A percentile compares a stretch with the other conserved stretches of the same genome.
phyloP scores from a whole-genome alignment of 2,888 invertebrate genomes.

The Pycnomerus fuliginosus region DNA sequence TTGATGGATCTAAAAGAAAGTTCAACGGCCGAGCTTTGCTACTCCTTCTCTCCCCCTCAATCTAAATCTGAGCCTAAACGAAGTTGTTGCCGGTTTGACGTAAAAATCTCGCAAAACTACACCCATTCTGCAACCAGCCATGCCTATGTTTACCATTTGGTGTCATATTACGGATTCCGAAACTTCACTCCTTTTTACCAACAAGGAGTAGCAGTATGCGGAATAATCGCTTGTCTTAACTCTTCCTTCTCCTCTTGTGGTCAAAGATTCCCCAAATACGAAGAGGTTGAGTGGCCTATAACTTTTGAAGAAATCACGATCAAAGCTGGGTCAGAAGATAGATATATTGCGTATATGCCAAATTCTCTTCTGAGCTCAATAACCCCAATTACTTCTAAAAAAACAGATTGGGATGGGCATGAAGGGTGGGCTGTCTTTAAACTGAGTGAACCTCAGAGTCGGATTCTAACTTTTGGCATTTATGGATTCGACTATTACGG shows the following conservation, averaged over 20 bases:
- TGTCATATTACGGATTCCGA: conserved; percentile 9
- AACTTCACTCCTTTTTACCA: conserved; percentile 4
- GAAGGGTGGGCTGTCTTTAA: conserved; percentile 5
- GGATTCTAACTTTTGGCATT: conserved; percentile 9
- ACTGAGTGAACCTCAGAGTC: neutral
- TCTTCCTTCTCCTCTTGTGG: conserved; percentile 3
- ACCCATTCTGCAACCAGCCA: neutral
- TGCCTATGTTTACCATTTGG: conserved; percentile 5
- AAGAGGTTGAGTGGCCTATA: conserved; percentile 3
- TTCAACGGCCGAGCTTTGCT: neutral
- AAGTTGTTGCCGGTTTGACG: conserved; percentile 5
- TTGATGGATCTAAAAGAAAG: conserved; percentile 1
- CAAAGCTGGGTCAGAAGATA: too few species aligned
- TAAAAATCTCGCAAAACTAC: conserved; percentile 2
- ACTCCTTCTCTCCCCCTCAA: neutral
- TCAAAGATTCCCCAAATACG: conserved; percentile 3
- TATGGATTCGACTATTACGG: too few species aligned
- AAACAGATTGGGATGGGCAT: conserved; percentile 1
- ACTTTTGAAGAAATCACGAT: conserved; percentile 6
- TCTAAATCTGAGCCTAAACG: neutral
- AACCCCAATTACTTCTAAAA: conserved; percentile 3
- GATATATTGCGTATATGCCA: conserved; percentile 9
- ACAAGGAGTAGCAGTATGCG: conserved; percentile 9
- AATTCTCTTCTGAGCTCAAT: conserved; percentile 10
- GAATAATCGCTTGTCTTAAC: conserved; percentile 6